phyloP scores from a whole-genome alignment of 2,113 vertebrate species.

The Cyanoliseus patagonus region DNA sequence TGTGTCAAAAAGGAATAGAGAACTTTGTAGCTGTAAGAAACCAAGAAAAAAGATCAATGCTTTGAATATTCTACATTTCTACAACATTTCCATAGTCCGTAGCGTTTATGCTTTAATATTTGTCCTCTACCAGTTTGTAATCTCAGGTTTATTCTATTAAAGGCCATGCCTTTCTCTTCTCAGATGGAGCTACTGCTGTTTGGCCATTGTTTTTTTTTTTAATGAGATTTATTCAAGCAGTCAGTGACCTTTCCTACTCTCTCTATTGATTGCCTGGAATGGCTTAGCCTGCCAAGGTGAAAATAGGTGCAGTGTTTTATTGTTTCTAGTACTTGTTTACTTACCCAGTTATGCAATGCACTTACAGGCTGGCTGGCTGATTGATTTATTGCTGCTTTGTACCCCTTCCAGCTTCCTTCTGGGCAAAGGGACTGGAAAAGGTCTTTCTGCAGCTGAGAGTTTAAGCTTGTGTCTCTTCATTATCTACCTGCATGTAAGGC shows the following conservation, averaged over 20 bases:
- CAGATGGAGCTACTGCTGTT: neutral
- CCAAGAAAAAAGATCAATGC: neutral
- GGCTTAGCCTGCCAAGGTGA: neutral
- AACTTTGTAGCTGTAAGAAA: neutral
- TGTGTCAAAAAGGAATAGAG: neutral
- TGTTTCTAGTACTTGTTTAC: slow-evolving; percentile 1
- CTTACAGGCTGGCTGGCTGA: neutral
- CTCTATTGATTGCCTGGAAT: neutral
- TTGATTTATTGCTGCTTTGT: slow-evolving; percentile 28
- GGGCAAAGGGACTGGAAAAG: neutral
- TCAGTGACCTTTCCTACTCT: neutral
- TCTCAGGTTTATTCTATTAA: neutral
- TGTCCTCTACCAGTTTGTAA: neutral
- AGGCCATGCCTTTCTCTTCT: neutral
- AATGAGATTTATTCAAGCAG: slow-evolving; percentile 1
- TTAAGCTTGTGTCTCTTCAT: neutral
- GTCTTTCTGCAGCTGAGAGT: neutral
- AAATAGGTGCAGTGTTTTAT: slow-evolving; percentile 16
- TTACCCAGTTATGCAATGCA: slow-evolving; percentile 1
- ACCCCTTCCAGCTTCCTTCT: neutral
- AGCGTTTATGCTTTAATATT: neutral
- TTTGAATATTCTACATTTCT: neutral
- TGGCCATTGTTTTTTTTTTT: neutral
- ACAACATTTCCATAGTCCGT: neutral
- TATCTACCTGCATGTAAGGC: neutral